Percentiles rank a stretch among this genome's conserved stretches.
Conservation (phyloP, 2,888 invertebrate genomes). For the Erannis defoliaria region DNA sequence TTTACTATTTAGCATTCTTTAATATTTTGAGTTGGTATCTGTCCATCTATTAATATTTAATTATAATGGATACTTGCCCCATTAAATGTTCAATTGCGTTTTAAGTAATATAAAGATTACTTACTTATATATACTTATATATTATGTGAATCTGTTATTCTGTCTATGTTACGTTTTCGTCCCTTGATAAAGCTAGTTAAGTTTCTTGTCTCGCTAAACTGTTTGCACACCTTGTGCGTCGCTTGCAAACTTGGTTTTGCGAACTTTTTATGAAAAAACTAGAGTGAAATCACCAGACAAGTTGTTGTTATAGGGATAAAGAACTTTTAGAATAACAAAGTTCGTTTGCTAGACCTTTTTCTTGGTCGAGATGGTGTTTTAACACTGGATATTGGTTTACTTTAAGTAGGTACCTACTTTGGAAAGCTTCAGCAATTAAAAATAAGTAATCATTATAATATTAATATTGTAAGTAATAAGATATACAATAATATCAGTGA, state of each 20-base stretch:
- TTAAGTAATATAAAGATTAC: too few species aligned
- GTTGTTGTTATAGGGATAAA: constrained; percentile 29
- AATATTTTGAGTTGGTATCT: too few species aligned
- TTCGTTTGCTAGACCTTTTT: constrained; percentile 18
- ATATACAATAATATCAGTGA: too few species aligned
- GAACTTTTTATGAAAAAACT: constrained; percentile 52
- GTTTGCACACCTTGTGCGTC: constrained; percentile 38
- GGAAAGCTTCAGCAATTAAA: background rate
- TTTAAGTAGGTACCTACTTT: too few species aligned
- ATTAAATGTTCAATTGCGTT: too few species aligned
- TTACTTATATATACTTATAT: too few species aligned
- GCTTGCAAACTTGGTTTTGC: constrained; percentile 37
- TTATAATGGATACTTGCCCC: too few species aligned
- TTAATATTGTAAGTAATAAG: too few species aligned
- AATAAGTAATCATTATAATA: too few species aligned
- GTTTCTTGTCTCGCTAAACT: constrained; percentile 43
- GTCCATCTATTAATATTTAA: too few species aligned
- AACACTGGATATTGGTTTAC: background rate
- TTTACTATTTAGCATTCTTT: too few species aligned
- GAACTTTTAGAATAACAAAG: constrained; percentile 32
- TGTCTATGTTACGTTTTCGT: background rate
- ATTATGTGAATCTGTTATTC: background rate
- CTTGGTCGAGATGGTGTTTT: constrained; percentile 7
- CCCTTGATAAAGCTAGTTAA: constrained; percentile 38
- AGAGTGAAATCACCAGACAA: constrained; percentile 42